Conservation (phyloP, 2,113 vertebrate genomes). For the Maccullochella peelii region DNA sequence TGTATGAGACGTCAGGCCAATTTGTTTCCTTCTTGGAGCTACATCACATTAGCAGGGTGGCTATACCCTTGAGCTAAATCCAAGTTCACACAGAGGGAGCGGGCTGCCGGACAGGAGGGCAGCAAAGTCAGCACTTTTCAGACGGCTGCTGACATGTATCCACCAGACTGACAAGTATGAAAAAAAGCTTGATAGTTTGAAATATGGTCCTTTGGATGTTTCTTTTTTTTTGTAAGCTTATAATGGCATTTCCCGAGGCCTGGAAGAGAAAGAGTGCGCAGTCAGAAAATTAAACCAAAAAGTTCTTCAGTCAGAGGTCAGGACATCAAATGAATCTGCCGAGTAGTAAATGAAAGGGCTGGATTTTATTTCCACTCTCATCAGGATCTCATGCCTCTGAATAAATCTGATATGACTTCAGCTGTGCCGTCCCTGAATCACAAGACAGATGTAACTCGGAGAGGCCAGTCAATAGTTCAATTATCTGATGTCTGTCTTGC, state of each 20-base stretch:
- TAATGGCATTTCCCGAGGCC: conserved; percentile 30
- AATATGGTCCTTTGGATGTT: conserved; percentile 65
- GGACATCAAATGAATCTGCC: conserved; percentile 44
- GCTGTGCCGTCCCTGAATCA: conserved; percentile 29
- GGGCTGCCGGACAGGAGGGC: conserved; percentile 74
- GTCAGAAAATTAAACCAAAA: conserved; percentile 40
- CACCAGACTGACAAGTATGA: conserved; percentile 76
- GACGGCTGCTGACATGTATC: conserved; percentile 78
- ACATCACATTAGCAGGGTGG: conserved; percentile 81
- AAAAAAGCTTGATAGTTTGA: conserved; percentile 65
- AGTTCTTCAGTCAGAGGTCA: conserved; percentile 52
- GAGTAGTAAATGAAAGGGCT: conserved; percentile 36
- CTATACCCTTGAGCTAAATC: conserved; percentile 85
- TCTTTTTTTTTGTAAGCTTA: conserved; percentile 40
- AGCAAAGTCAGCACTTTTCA: conserved; percentile 82
- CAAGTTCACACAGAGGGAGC: conserved; percentile 82
- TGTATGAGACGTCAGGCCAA: conserved; percentile 82
- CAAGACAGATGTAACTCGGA: conserved; percentile 65
- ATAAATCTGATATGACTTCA: conserved; percentile 44
- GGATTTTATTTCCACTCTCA: conserved; percentile 37
- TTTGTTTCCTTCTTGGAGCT: conserved; percentile 82
- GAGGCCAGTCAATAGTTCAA: conserved; percentile 78
- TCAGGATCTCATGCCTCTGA: conserved; percentile 37
- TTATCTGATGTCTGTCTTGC: conserved; percentile 78
- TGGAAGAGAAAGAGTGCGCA: conserved; percentile 14